Evolutionary conservation across 2,113 vertebrate species (phyloP), one percentile per base, ranked within the genome.

Genomic region (Speoplatyrhinus poulsoni): DNA sequence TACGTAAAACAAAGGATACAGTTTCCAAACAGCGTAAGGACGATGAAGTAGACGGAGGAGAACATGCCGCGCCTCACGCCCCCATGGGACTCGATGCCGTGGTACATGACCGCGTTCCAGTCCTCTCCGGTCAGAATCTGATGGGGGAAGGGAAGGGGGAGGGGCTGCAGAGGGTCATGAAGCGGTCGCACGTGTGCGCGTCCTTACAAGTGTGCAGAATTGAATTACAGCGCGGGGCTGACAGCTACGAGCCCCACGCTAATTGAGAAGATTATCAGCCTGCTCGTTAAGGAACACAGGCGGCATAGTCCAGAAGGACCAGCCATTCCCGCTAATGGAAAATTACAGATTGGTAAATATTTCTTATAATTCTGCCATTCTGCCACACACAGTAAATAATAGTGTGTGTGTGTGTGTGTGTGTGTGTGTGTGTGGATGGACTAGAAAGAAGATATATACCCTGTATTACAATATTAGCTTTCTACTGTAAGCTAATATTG

Each of bases 51-150:
- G 69, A 98, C 90, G 3, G 96, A 99, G 3, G 94, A 99, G 88
- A 96, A 95, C 97, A 99, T 99, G 63, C 97, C 98, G 3, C 93
- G 91, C 8, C 83, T 94, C 57, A 99, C 96, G 0, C 98, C 98
- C 0, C 96, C 97, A 65, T 98, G 97, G 0, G 98, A 99, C 65
- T 98, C 95, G 0, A 99, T 99, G 36, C 96, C 98, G 0, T 97
- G 96, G 79, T 99, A 99, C 98, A 99, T 99, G 55, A 99, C 98
- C 0, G 94, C 96, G 0, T 99, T 99, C 98, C 98, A 99, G 91
- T 99, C 97, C 48, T 99, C 98, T 1, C 98, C 97, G 0, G 98
- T 99, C 85, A 99, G 92, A 86, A 99, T 97, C 98, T 99, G 78
- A 81, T 70, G 13, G 48, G 65, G 71, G 63, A 59, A 62, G 36